Conservation (phyloP, 2,113 vertebrate genomes). For the Rhinoptilus africanus region DNA sequence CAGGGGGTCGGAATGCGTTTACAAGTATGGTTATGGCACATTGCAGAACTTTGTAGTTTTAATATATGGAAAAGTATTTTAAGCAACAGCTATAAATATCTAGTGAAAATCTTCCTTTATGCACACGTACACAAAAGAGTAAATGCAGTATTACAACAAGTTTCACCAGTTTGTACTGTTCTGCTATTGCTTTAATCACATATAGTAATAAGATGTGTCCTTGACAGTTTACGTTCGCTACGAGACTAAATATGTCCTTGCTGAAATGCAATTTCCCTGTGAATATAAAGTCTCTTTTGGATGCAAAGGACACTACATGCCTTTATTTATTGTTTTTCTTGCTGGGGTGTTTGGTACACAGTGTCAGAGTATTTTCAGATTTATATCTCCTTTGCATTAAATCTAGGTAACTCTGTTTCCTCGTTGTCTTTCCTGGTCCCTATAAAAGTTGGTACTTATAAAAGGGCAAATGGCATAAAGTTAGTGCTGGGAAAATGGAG, state of each 20-base stretch:
- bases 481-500: neutral
- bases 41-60: neutral
- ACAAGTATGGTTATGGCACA: neutral
- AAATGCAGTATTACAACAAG: neutral
- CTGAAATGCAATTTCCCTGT: neutral
- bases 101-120: neutral
- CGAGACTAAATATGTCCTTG: neutral
- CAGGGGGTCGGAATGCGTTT: neutral
- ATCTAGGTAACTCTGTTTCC: neutral
- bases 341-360: neutral
- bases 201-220: neutral
- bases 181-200: neutral
- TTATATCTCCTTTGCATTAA: neutral
- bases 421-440: neutral
- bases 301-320: neutral
- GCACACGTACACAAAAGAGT: neutral
- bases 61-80: neutral
- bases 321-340: neutral
- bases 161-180: neutral
- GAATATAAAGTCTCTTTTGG: neutral
- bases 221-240: neutral
- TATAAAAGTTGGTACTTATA: neutral
- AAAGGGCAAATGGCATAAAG: rapidly evolving
- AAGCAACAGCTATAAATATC: neutral
- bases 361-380: neutral